Conservation (phyloP, 2,113 vertebrate species). For the Laterallus jamaicensis region DNA sequence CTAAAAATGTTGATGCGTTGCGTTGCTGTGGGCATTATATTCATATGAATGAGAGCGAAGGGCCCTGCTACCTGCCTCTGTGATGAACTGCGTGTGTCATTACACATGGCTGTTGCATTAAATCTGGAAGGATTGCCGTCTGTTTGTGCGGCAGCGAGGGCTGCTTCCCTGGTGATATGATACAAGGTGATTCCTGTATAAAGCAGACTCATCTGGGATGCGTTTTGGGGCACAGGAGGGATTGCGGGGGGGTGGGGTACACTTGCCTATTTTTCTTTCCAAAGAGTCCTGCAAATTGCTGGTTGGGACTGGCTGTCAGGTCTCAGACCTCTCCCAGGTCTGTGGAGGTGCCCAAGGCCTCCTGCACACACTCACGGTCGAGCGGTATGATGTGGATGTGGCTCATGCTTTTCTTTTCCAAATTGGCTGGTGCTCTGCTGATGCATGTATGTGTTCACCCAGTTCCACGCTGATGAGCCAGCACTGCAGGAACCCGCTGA, state of each 20-base stretch:
- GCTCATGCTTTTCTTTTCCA: not conserved
- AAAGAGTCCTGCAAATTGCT: not conserved
- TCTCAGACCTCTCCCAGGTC: not conserved
- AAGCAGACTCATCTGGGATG: slow-evolving; percentile 6
- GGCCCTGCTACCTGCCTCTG: slow-evolving; percentile 47
- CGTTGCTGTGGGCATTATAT: slow-evolving; percentile 52
- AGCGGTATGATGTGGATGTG: not conserved
- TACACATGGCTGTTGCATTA: slow-evolving; percentile 47
- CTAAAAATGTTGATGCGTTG: slow-evolving; percentile 45
- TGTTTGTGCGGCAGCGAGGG: not conserved
- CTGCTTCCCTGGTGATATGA: not conserved
- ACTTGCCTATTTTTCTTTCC: not conserved
- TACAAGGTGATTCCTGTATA: not conserved
- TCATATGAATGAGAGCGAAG: slow-evolving; percentile 53
- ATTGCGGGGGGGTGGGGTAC: not conserved
- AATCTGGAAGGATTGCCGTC: slow-evolving; percentile 30
- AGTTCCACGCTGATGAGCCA: not conserved
- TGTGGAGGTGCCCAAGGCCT: not conserved
- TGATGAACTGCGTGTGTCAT: slow-evolving; percentile 63
- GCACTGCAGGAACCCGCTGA: not conserved
- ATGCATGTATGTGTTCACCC: fast-evolving
- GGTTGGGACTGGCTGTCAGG: not conserved
- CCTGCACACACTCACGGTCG: fast-evolving
- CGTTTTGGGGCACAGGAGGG: not conserved
- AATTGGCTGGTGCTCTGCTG: not conserved